phyloP scores from a whole-genome alignment of 2,113 vertebrate genomes.

The Sturnus vulgaris region DNA sequence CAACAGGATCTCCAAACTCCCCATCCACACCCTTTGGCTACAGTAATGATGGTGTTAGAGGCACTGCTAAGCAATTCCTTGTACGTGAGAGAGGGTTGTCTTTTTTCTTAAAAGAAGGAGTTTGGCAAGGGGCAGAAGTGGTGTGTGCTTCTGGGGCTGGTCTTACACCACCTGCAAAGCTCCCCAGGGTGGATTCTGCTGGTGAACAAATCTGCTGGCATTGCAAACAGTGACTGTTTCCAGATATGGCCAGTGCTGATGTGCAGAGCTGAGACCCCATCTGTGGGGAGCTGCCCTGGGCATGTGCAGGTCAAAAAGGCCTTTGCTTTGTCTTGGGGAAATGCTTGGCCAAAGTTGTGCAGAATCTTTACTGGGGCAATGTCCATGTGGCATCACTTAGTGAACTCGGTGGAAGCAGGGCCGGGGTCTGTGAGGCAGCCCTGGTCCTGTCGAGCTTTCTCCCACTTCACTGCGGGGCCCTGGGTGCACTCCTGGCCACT shows the following conservation, averaged over 20 bases:
- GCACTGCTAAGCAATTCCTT: not conserved
- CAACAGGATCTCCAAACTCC: not conserved
- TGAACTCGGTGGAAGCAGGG: not conserved
- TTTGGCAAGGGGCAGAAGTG: not conserved
- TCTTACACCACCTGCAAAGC: not conserved
- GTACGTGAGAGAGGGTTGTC: not conserved
- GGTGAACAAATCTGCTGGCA: not conserved
- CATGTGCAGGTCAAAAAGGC: accelerated
- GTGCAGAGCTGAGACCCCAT: not conserved
- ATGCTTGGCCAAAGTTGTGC: not conserved
- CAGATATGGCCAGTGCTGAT: not conserved
- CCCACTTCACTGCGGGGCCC: accelerated
- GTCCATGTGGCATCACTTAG: accelerated
- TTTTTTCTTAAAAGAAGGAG: not conserved
- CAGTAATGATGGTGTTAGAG: not conserved
- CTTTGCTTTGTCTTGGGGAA: not conserved
- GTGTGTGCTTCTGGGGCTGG: not conserved
- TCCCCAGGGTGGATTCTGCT: not conserved
- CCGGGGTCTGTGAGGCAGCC: not conserved
- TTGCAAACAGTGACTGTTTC: not conserved
- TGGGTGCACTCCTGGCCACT: accelerated
- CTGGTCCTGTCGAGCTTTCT: not conserved
- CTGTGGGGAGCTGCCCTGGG: not conserved
- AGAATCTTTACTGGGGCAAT: not conserved
- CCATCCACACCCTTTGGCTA: not conserved